These are phyloP conservation scores for Lateolabrax maculatus DNA, from an alignment of 2,797 vertebrate species.

Conservation along the genomic window DNA sequence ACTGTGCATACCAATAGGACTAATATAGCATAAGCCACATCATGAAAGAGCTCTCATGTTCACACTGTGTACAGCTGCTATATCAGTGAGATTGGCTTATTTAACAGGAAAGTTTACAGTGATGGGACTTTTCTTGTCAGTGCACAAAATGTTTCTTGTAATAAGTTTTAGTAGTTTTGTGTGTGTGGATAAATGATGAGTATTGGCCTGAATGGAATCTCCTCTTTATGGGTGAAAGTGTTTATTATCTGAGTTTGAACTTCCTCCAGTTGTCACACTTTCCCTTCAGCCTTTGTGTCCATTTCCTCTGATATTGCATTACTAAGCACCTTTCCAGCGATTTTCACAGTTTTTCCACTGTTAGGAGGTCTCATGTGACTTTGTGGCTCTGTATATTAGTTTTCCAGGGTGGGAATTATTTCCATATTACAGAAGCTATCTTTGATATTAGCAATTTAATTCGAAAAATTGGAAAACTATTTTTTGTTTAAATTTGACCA, in stretches of 20 bases:
- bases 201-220: not conserved
- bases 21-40: constrained; percentile 60
- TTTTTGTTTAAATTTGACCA: not conserved
- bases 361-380: constrained; percentile 45
- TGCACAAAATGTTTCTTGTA: not conserved
- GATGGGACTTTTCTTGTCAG: constrained; percentile 5
- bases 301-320: constrained; percentile 71
- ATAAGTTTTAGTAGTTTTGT: not conserved
- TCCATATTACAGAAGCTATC: constrained; percentile 15
- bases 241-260: constrained; percentile 60
- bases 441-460: constrained; percentile 9
- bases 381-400: constrained; percentile 3
- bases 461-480: not conserved
- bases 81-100: not conserved
- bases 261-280: constrained; percentile 62
- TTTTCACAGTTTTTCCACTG: constrained; percentile 55
- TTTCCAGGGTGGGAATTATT: constrained; percentile 49
- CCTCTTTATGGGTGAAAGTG: constrained; percentile 38
- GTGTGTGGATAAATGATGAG: constrained; percentile 5
- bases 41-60: constrained; percentile 37
- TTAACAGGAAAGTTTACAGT: constrained; percentile 10
- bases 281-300: constrained; percentile 62
- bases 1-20: constrained; percentile 71
- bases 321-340: constrained; percentile 56
- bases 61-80: not conserved